Evolutionary conservation across 2,113 vertebrate genomes (phyloP).

Genomic region (Boulengeromyrus knoepffleri): DNA sequence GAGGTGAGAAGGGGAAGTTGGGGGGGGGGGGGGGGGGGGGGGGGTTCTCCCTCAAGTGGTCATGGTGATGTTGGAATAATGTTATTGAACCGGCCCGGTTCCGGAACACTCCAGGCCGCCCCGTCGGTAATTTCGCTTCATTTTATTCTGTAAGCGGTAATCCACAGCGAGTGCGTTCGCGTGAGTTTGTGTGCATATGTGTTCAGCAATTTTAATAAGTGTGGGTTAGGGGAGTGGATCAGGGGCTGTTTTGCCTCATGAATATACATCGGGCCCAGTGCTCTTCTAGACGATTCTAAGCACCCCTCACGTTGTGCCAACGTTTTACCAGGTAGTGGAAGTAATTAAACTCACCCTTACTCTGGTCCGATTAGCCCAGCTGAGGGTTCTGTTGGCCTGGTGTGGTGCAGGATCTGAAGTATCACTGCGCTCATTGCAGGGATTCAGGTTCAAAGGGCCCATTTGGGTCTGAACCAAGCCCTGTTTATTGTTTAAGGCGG

Average conservation of each 20-base stretch:
- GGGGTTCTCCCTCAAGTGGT: constrained; percentile 3
- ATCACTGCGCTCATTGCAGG: background rate
- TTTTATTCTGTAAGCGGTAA: constrained; percentile 1
- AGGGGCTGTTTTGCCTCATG: background rate
- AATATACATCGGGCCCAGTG: background rate
- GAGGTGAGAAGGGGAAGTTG: constrained; percentile 58
- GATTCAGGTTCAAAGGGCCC: background rate
- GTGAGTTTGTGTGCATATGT: background rate
- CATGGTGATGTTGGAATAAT: constrained; percentile 17
- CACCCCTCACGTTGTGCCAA: background rate
- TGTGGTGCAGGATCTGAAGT: background rate
- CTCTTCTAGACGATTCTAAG: background rate
- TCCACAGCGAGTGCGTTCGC: background rate
- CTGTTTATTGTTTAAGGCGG: background rate
- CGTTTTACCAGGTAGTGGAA: background rate
- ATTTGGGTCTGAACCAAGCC: background rate
- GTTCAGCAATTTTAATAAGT: background rate
- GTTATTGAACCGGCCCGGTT: background rate
- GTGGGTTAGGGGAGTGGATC: background rate
- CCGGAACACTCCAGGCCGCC: constrained; percentile 6
- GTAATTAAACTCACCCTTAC: background rate
- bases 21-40: background rate
- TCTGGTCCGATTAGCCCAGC: background rate
- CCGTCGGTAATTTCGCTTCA: constrained; percentile 4
- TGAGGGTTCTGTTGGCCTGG: background rate